Evolutionary conservation across 1,140 invertebrate genomes (phyloP).

Genomic region (Solenopsis invicta): DNA sequence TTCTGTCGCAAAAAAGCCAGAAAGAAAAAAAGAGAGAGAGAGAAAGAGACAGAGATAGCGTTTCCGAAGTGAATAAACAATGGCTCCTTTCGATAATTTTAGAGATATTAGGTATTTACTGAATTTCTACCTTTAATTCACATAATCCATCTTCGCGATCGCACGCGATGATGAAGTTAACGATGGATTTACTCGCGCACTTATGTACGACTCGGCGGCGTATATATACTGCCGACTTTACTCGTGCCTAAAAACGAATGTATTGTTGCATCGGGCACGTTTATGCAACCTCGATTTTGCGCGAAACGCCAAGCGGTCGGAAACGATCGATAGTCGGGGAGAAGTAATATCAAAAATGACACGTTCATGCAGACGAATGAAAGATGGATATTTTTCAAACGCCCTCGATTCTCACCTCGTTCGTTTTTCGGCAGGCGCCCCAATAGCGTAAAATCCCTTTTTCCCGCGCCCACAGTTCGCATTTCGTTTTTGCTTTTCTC

Average conservation of each 20-base stretch:
- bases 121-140: constrained; percentile 14
- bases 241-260: background rate
- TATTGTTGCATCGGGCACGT: background rate
- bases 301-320: background rate
- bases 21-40: too few species aligned
- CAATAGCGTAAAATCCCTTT: constrained; percentile 68
- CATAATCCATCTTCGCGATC: constrained; percentile 27
- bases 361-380: constrained; percentile 9
- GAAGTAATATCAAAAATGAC: constrained; percentile 54
- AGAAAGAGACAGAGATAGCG: background rate
- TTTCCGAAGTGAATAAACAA: constrained; percentile 38
- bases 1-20: constrained; percentile 21
- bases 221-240: background rate
- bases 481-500: constrained; percentile 29
- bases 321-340: constrained; percentile 22
- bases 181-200: background rate
- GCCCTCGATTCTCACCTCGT: background rate
- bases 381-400: constrained; percentile 34
- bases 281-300: constrained; percentile 1
- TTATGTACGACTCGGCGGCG: background rate
- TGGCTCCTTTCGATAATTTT: constrained; percentile 13
- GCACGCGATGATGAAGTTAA: constrained; percentile 13
- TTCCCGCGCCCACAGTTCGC: constrained; percentile 29
- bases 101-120: constrained; percentile 10
- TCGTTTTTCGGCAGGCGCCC: constrained; percentile 57